phyloP scores from a whole-genome alignment of 2,888 invertebrate species.

The Perithous albicinctus region DNA sequence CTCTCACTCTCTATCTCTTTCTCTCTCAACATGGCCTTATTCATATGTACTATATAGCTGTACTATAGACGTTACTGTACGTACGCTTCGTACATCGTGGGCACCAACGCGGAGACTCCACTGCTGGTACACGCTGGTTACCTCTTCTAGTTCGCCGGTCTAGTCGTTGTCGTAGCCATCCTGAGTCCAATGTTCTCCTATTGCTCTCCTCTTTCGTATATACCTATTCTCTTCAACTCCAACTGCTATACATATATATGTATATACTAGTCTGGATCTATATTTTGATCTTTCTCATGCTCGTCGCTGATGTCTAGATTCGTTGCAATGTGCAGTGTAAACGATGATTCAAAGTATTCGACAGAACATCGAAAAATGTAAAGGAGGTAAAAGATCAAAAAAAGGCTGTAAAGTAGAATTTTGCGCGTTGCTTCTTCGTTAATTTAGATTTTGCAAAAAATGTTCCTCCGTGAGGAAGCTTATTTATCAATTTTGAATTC shows the following conservation, averaged over 20 bases:
- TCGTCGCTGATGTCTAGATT: not conserved
- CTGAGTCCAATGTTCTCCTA: slow-evolving; percentile 34
- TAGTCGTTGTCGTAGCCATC: slow-evolving; percentile 18
- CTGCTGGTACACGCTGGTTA: slow-evolving; percentile 14
- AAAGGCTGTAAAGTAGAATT: not conserved
- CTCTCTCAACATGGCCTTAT: slow-evolving; percentile 51
- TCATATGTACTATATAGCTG: slow-evolving; percentile 38
- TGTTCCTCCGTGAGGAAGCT: too few species aligned
- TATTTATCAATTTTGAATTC: too few species aligned
- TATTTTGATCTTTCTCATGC: not conserved
- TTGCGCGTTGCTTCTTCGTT: not conserved
- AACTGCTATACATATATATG: not conserved
- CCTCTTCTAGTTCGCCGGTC: slow-evolving; percentile 35
- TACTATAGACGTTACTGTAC: slow-evolving; percentile 6
- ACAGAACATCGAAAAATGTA: slow-evolving; percentile 8
- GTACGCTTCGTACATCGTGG: slow-evolving; percentile 33
- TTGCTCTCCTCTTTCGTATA: not conserved
- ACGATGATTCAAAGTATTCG: slow-evolving; percentile 2
- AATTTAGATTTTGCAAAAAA: too few species aligned
- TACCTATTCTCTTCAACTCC: slow-evolving; percentile 10
- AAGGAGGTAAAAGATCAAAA: not conserved
- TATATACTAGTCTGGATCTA: not conserved
- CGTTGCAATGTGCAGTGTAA: not conserved
- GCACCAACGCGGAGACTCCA: slow-evolving; percentile 16
- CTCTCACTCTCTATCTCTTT: too few species aligned